phyloP scores from a whole-genome alignment of 2,888 invertebrate species.

The Amiota mariae region DNA sequence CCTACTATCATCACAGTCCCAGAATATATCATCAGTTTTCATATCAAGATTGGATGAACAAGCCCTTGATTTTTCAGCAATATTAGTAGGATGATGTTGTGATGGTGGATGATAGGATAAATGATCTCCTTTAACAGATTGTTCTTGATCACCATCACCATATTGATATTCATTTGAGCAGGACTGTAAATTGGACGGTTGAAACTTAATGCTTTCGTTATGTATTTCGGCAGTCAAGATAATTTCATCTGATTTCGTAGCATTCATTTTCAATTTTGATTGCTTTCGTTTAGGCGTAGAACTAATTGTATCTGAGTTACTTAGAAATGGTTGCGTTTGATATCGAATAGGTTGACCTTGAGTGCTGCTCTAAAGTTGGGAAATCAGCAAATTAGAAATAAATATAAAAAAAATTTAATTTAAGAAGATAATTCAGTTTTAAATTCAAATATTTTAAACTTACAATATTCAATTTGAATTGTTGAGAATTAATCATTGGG shows the following conservation, averaged over 20 bases:
- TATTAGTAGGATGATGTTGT: too few relatives aligned
- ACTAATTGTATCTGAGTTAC: slow-evolving; percentile 16
- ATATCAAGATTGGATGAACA: too few relatives aligned
- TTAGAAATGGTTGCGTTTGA: slow-evolving; percentile 25
- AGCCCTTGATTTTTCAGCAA: too few relatives aligned
- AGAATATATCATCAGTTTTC: too few relatives aligned
- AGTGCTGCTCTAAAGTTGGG: slow-evolving; percentile 23
- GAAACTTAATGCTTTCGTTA: slow-evolving; percentile 55
- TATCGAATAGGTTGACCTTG: slow-evolving; percentile 18
- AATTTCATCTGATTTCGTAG: slow-evolving; percentile 29
- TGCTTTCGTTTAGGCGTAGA: slow-evolving; percentile 40
- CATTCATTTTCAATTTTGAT: slow-evolving; percentile 42
- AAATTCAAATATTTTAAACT: background rate
- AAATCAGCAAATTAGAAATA: background rate
- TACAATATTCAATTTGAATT: background rate
- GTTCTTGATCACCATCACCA: slow-evolving; percentile 36
- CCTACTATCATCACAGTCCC: too few relatives aligned
- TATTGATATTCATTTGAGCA: slow-evolving; percentile 55
- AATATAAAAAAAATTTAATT: background rate
- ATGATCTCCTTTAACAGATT: background rate
- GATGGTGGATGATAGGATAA: too few relatives aligned
- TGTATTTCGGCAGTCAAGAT: background rate
- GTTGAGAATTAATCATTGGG: background rate
- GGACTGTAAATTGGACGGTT: slow-evolving; percentile 56
- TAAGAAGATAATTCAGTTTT: background rate